Base-by-base conservation (phyloP, 2,888 invertebrate species). In the Nesidiocoris tenuis region DNA sequence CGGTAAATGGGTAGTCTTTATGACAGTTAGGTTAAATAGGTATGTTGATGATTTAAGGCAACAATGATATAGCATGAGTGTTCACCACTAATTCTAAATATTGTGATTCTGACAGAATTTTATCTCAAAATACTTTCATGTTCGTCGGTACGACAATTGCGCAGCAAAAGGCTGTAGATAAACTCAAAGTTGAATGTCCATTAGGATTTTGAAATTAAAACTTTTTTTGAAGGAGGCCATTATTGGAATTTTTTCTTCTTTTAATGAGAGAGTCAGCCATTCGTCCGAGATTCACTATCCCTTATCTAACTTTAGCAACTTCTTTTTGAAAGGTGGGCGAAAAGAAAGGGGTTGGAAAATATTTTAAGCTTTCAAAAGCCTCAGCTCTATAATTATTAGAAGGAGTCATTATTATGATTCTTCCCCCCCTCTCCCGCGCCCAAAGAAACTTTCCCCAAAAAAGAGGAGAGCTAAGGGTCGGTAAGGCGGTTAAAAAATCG, bases 361-460 rank as follows among this genome's bases (percentile, higher is more conserved):
- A 39, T 67, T 21, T 67, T 67, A 67, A 67, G 67, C 67, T 67
- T 67, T 56, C 67, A 55, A 67, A 22, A 67, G 67, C 67, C 55
- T 67, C 22, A 55, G 67, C 54, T 56, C 55, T 67, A 67, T 67
- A 67, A 67, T 67, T 67, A 67, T 67, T 55, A 54, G 67, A 67
- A 9, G 54, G 55, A 54, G 56, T 67, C 67, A 67, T 67, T 54
- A 67, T 67, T 67, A 67, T 55, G 22, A 56, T 67, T 67, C 55
- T 67, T 67, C 55, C 55, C 7, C 17, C 12, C 9, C 22, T 18
- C 22, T 17, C 67, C 22, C n/a, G 2, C 56, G n/a, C 55, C 18
- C 24, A 65, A 65, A 65, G 65, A 65, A 65, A 65, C 21, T 65
- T n/a, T 9, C 22, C n/a, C 18, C 23, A 24, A 65, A 65, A 23